phyloP scores from a whole-genome alignment of 2,113 vertebrate species.

The Rissa tridactyla region DNA sequence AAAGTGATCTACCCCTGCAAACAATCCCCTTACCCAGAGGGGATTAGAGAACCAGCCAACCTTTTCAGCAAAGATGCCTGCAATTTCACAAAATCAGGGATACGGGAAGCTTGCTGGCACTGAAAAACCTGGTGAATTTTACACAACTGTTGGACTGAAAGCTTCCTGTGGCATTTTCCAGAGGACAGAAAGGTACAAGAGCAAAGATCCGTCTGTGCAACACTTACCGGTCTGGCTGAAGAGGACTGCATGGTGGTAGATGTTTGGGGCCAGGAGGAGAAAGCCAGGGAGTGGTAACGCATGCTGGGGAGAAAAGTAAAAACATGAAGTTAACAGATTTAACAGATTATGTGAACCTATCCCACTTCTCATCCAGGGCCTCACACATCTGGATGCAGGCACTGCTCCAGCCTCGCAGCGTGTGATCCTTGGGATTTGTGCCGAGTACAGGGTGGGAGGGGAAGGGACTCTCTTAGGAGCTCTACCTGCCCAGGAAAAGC shows the following conservation, averaged over 20 bases:
- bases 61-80: background rate
- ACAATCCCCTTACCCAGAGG: no score
- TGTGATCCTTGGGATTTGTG: background rate
- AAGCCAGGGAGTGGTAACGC: slow-evolving; percentile 93
- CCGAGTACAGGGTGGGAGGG: fast-evolving
- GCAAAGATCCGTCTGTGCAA: fast-evolving
- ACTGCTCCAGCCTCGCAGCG: background rate
- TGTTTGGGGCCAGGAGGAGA: slow-evolving; percentile 89
- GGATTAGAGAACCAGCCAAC: background rate
- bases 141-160: background rate
- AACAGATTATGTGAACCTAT: background rate
- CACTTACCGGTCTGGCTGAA: slow-evolving; percentile 92
- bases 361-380: background rate
- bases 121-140: background rate
- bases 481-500: background rate
- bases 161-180: background rate
- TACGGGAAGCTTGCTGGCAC: background rate
- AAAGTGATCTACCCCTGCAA: background rate
- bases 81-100: background rate
- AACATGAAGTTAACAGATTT: background rate
- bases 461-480: background rate
- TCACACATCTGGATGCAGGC: background rate
- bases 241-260: slow-evolving; percentile 85
- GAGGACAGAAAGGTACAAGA: background rate
- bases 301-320: slow-evolving; percentile 75